Conservation (phyloP, 2,113 vertebrate species). For the Melanocharis versteri region DNA sequence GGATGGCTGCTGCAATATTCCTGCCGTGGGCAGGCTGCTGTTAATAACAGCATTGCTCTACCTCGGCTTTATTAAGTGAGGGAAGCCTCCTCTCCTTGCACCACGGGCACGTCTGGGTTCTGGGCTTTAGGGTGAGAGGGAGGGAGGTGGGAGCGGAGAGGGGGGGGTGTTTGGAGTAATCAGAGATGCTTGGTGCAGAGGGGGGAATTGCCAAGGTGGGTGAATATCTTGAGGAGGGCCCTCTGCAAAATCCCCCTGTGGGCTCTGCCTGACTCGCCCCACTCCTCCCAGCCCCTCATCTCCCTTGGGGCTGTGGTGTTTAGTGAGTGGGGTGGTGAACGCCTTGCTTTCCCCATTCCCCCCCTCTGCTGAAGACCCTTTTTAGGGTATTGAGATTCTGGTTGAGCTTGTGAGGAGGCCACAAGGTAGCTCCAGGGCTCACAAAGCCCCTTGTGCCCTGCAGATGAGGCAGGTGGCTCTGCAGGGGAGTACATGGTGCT, state of each 20-base stretch:
- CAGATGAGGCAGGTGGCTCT: background rate
- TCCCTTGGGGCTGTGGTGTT: background rate
- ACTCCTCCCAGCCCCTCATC: background rate
- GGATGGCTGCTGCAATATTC: constrained; percentile 67
- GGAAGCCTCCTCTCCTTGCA: background rate
- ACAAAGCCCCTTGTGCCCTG: background rate
- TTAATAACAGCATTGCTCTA: background rate
- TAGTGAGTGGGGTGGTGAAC: background rate
- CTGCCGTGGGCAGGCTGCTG: background rate
- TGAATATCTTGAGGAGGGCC: background rate
- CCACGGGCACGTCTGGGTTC: background rate
- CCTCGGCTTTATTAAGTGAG: constrained; percentile 65
- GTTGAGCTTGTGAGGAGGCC: background rate
- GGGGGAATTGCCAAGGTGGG: background rate
- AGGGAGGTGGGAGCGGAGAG: background rate
- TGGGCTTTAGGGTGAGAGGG: background rate
- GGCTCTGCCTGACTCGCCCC: background rate
- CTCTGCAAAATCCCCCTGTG: background rate
- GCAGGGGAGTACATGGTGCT: background rate
- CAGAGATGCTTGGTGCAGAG: constrained; percentile 32
- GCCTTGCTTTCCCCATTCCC: background rate
- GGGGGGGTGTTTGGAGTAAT: constrained; percentile 17
- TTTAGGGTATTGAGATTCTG: background rate
- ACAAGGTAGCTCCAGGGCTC: background rate
- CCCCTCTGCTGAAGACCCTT: background rate